Conservation (phyloP, 2,113 vertebrate species). For the Melanocharis versteri region DNA sequence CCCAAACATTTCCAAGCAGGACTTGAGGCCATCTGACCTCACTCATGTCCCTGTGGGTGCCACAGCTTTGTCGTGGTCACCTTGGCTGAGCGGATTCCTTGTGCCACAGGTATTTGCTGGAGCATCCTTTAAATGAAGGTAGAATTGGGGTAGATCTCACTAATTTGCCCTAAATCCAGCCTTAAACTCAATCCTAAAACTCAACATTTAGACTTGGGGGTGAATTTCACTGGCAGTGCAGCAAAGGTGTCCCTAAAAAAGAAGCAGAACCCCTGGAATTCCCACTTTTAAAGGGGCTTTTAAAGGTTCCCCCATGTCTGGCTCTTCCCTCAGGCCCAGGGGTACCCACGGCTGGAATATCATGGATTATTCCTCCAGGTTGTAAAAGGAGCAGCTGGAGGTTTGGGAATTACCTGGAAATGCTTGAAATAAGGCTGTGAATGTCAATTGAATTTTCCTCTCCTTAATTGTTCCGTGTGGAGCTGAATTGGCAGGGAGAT, state of each 20-base stretch:
- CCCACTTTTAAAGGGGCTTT: neutral
- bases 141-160: neutral
- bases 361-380: neutral
- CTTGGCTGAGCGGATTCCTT: rapidly evolving
- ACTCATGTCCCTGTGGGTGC: neutral
- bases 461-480: neutral
- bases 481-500: neutral
- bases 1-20: neutral
- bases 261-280: neutral
- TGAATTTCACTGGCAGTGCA: neutral
- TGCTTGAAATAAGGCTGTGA: neutral
- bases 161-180: neutral
- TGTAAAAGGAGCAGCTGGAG: neutral
- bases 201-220: neutral
- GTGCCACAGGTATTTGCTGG: neutral
- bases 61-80: neutral
- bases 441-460: neutral
- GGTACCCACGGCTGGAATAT: neutral
- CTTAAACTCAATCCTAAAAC: neutral
- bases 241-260: neutral
- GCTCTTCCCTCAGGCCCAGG: neutral
- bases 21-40: neutral
- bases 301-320: neutral
- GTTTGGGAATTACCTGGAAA: neutral
- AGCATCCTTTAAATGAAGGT: neutral